phyloP scores from a whole-genome alignment of 2,888 invertebrate genomes.

The Thecophora atra region DNA sequence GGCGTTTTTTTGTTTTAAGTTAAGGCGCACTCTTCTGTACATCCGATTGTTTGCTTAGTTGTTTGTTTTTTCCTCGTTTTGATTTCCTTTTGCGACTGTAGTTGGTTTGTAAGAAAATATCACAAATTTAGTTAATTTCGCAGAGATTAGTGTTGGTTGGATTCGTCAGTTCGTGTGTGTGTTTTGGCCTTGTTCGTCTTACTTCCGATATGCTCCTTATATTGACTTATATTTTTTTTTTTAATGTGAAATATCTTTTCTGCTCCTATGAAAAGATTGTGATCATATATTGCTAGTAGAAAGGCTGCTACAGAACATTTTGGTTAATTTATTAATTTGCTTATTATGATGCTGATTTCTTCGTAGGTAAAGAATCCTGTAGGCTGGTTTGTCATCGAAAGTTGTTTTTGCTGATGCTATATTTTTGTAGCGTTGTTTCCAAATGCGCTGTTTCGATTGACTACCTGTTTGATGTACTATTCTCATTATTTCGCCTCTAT shows the following conservation, averaged over 20 bases:
- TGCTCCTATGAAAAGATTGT: background rate
- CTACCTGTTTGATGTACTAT: constrained; percentile 14
- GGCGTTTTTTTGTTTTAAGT: background rate
- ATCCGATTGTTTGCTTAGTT: background rate
- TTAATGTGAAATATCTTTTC: constrained; percentile 11
- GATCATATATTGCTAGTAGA: constrained; percentile 21
- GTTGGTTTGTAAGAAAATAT: constrained; percentile 21
- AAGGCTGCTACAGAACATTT: background rate
- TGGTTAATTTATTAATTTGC: constrained; percentile 1
- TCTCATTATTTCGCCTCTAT: constrained; percentile 16
- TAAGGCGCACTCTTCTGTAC: constrained; percentile 21
- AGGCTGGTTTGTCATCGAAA: background rate
- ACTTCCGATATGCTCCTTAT: constrained; percentile 10
- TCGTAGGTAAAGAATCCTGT: background rate
- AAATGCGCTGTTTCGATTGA: constrained; percentile 31
- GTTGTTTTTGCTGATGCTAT: background rate
- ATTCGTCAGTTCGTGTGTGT: constrained; percentile 15
- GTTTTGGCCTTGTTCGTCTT: constrained; percentile 11
- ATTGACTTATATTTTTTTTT: background rate
- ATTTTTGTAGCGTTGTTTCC: constrained; percentile 26
- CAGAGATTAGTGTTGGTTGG: constrained; percentile 2
- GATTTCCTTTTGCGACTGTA: constrained; percentile 20
- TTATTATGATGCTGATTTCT: background rate
- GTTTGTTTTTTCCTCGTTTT: constrained; percentile 15
- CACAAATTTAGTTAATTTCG: constrained; percentile 23